phyloP scores from a whole-genome alignment of 2,113 vertebrate genomes.

The Neofelis nebulosa region DNA sequence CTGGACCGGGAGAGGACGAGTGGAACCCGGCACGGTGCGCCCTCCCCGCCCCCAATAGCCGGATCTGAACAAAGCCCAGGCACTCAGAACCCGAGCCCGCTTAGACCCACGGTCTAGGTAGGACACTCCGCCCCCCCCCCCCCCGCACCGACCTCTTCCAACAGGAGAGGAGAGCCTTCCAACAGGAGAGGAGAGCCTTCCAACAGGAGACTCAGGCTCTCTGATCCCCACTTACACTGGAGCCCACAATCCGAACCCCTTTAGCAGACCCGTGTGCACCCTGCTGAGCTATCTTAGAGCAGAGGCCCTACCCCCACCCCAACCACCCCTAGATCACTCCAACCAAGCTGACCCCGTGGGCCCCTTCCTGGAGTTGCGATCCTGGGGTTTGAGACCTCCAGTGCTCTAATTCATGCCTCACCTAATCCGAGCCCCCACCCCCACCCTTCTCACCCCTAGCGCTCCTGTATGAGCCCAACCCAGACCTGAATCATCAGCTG shows the following conservation, averaged over 20 bases:
- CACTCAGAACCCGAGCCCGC: not conserved
- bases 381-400: not conserved
- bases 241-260: not conserved
- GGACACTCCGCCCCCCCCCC: not conserved
- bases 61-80: slow-evolving; percentile 19
- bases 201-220: not conserved
- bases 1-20: not conserved
- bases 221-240: not conserved
- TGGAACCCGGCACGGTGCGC: not conserved
- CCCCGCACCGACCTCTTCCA: not conserved
- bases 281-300: not conserved
- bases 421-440: not conserved
- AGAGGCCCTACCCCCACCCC: slow-evolving; percentile 19
- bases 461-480: not conserved
- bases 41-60: not conserved
- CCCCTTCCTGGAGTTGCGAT: not conserved
- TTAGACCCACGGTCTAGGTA: not conserved
- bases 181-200: not conserved
- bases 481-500: not conserved
- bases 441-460: not conserved
- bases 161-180: no score
- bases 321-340: not conserved
- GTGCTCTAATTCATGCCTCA: not conserved
- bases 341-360: not conserved
- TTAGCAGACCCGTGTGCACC: not conserved